These are phyloP conservation scores for Atta texana DNA, from an alignment of 1,140 invertebrate genomes.

Conservation along the genomic window DNA sequence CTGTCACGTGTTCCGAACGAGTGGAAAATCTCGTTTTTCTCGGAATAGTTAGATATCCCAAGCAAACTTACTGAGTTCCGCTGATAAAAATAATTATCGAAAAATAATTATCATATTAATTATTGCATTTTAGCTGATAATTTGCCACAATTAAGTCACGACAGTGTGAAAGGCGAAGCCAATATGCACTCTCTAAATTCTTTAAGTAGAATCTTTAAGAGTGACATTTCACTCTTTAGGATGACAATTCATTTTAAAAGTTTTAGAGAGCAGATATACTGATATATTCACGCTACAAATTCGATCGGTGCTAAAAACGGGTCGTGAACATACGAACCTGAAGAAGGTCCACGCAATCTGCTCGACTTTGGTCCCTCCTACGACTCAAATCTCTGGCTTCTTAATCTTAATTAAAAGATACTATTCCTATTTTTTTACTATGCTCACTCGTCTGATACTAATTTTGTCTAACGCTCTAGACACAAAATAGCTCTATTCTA, in stretches of 20 bases:
- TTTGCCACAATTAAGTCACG: not conserved
- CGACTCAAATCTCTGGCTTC: conserved; percentile 56
- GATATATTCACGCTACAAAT: not conserved
- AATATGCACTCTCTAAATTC: no score
- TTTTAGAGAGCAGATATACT: conserved; percentile 5
- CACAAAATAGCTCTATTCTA: conserved; percentile 44
- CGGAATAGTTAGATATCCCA: not conserved
- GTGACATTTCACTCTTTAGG: no score
- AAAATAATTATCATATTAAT: not conserved
- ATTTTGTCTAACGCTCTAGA: conserved; percentile 36
- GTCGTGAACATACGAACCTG: conserved; percentile 75
- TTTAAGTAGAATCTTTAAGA: no score
- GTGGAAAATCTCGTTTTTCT: not conserved
- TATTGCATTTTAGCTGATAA: not conserved
- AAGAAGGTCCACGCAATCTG: conserved; percentile 65
- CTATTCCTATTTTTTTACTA: conserved; percentile 43
- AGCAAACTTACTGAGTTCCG: not conserved
- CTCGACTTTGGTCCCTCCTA: conserved; percentile 65
- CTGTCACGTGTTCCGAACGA: not conserved
- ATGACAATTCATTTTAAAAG: no score
- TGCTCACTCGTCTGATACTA: conserved; percentile 3
- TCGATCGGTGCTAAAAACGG: conserved; percentile 71
- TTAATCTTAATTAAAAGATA: conserved; percentile 58
- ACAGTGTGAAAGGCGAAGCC: not conserved
- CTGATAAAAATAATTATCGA: not conserved